These are phyloP conservation scores for Narcine bancroftii DNA, from an alignment of 2,113 vertebrate genomes.

Conservation along the genomic window DNA sequence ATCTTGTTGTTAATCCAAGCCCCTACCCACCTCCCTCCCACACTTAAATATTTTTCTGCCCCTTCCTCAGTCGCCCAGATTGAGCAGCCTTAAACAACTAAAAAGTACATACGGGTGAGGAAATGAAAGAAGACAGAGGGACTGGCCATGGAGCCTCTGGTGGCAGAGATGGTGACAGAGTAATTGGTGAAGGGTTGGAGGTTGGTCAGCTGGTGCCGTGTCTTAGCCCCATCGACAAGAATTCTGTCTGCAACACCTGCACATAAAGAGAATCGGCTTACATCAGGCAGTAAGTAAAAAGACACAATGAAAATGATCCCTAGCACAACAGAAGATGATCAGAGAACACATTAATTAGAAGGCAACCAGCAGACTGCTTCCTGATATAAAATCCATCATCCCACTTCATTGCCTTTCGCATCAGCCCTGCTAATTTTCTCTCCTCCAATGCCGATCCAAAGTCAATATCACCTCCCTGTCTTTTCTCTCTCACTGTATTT, in stretches of 20 bases:
- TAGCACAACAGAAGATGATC: too few species aligned
- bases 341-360: too few species aligned
- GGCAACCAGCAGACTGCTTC: too few species aligned
- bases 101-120: constrained; percentile 72
- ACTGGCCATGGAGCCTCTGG: constrained; percentile 78
- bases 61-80: not conserved
- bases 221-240: constrained; percentile 74
- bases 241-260: constrained; percentile 82
- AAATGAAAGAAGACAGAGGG: constrained; percentile 78
- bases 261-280: constrained; percentile 26
- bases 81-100: not conserved
- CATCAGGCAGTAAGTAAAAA: not conserved
- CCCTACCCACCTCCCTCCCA: too few species aligned
- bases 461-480: too few species aligned
- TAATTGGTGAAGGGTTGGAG: constrained; percentile 81
- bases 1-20: not conserved
- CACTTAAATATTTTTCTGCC: too few species aligned
- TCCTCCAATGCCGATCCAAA: too few species aligned
- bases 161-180: constrained; percentile 74
- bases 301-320: too few species aligned
- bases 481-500: too few species aligned
- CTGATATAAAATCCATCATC: too few species aligned
- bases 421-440: too few species aligned
- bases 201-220: constrained; percentile 75
- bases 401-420: too few species aligned